Base-by-base conservation (phyloP, 92 coral and sea anemone species). In the Nematostella vectensis region DNA sequence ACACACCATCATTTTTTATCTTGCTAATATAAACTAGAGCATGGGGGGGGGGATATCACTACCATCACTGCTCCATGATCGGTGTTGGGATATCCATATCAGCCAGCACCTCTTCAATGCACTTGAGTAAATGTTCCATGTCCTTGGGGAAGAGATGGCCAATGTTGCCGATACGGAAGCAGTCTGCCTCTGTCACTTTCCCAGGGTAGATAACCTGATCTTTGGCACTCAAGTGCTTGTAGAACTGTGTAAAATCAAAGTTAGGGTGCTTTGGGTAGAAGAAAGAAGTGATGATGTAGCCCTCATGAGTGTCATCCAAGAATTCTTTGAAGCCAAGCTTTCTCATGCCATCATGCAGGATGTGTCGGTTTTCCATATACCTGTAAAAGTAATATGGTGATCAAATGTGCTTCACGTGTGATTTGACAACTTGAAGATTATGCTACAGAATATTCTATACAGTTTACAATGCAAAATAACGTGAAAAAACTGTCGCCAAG, bases 191-290 rank as follows among this genome's bases (percentile, higher is more conserved):
- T 62, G 86, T 76, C 3, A 89, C 96, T 76, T 89, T 89, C 11
- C 96, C 96, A 0, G 96, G 96, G 43, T 89, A 89, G 37, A 89
- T 89, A 11, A 89, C 96, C 54, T 89, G 95, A 53, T 72, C 76
- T 64, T 74, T 89, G 50, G 71, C 81, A 59, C 85, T 85, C 26
- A 89, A 65, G 40, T 80, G 86, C 29, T 52, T 71, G 75, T 89
- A 89, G 79, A 89, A 89, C 25, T 85, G 88, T 16, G 62, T 70
- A 60, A 89, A 89, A 49, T 70, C 60, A 69, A 71, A 89, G 79
- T 89, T 89, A 2, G 89, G 83, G 59, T 89, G 96, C 45, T 62
- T 68, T 55, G 96, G 96, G 48, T 58, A 83, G 81, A 69, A 74
- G 79, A 55, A 89, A 0, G 96, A 89, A 0, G 96, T 89, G 31